Evolutionary conservation across 2,113 vertebrate genomes (phyloP).

Genomic region (Pseudopipra pipra): DNA sequence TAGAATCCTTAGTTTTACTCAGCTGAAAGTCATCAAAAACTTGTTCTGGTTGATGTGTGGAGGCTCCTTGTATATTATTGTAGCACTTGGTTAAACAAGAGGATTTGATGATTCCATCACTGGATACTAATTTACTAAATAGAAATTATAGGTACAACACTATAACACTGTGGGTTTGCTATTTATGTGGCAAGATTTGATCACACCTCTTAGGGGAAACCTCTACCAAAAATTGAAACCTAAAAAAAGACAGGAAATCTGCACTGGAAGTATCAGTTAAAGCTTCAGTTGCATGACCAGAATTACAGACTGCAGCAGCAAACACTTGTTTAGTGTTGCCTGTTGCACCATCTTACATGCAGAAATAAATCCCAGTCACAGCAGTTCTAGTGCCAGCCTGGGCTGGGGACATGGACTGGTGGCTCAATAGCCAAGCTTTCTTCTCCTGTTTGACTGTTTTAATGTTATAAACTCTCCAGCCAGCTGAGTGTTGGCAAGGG

Average conservation of each 20-base stretch:
- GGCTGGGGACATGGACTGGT: neutral
- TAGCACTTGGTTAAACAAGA: neutral
- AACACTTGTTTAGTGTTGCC: neutral
- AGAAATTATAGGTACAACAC: neutral
- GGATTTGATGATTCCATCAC: neutral
- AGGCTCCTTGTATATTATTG: neutral
- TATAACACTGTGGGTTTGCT: neutral
- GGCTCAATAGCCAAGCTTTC: neutral
- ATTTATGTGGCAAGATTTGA: neutral
- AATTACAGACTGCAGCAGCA: neutral
- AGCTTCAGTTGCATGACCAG: neutral
- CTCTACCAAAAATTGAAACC: neutral
- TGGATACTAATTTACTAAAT: neutral
- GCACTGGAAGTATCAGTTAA: neutral
- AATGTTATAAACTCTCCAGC: slow-evolving; percentile 6
- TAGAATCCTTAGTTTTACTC: neutral
- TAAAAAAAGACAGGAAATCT: neutral
- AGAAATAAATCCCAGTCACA: neutral
- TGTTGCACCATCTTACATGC: neutral
- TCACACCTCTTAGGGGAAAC: neutral
- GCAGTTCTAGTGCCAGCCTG: neutral
- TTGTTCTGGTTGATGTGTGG: neutral
- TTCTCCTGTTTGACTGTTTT: neutral
- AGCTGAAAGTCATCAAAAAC: neutral
- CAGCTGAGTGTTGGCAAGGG: neutral